Evolutionary conservation across 2,888 invertebrate species (phyloP).

Genomic region (Nomada ferruginata): DNA sequence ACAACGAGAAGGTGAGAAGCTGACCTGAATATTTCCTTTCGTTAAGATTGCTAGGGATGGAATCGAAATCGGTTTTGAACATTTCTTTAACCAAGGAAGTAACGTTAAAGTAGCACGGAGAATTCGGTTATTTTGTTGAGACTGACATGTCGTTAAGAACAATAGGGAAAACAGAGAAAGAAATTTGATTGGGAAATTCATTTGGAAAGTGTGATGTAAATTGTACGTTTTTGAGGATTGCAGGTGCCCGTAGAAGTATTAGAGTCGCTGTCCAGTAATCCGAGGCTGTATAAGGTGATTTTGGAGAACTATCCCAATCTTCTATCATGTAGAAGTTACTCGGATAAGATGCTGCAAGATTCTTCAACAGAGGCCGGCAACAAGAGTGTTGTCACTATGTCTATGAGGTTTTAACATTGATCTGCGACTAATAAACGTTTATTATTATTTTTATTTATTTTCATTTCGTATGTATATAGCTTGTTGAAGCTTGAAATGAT

Average conservation of each 20-base stretch:
- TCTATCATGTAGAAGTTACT: slow-evolving; percentile 87
- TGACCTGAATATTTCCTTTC: not conserved
- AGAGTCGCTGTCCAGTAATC: slow-evolving; percentile 88
- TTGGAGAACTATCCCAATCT: slow-evolving; percentile 90
- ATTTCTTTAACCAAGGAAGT: too few species aligned
- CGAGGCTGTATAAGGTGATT: slow-evolving; percentile 89
- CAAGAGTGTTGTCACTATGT: slow-evolving; percentile 87
- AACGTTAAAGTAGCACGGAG: too few species aligned
- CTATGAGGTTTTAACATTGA: slow-evolving; percentile 84
- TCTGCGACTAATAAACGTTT: not conserved
- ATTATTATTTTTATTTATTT: not conserved
- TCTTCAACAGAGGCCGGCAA: slow-evolving; percentile 81
- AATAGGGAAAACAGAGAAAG: not conserved
- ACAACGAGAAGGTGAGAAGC: slow-evolving; percentile 87
- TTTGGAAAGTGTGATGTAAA: not conserved
- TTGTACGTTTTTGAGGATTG: slow-evolving; percentile 70
- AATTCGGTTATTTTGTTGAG: too few species aligned
- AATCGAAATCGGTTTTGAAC: not conserved
- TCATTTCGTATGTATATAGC: not conserved
- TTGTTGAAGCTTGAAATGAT: not conserved
- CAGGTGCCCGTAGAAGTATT: slow-evolving; percentile 88
- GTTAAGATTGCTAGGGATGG: too few species aligned
- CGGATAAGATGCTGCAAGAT: slow-evolving; percentile 87
- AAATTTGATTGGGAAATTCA: not conserved
- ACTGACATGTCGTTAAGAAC: too few species aligned